Evolutionary conservation across 2,113 vertebrate genomes (phyloP), one percentile per base, ranked within the genome.

Genomic region (Ochotona princeps): DNA sequence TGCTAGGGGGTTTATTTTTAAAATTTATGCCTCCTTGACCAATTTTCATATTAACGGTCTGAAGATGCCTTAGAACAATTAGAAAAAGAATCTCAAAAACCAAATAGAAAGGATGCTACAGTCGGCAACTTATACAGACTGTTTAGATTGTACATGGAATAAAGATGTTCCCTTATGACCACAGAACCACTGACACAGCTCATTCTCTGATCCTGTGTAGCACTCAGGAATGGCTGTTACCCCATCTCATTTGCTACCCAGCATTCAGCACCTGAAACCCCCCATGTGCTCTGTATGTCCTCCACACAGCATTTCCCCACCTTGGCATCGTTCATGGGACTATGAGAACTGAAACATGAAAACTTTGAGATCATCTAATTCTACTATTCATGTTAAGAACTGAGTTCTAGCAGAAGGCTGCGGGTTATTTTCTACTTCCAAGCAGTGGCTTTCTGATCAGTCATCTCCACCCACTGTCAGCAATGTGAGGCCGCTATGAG

Each of bases 121-220:
- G n/a, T 76, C 25, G 87, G 15, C 17, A 78, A 65, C 7, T 86
- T 83, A 79, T 11, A 44, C 21, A 89, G 14, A 35, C 67, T 83
- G 14, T 47, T 35, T 72, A 25, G 47, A 60, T 49, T 47, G 18
- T 92, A 4, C 17, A 76, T 14, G 69, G 47, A 89, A 83, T 57
- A 92, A 83, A 79, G 5, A 79, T 79, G 1, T 95, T 93, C 38
- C 8, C 73, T 88, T 65, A n/a, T 4, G 35, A 49, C 32, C 10
- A 0, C 8, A 49, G 73, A 72, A 66, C 28, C 57, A 44, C 25
- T 30, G 63, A 7, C 78, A 76, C 51, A 35, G 54, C 72, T 14
- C 32, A 95, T 83, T 83, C 66, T 80, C 76, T 61, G 28, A 67
- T 90, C 95, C 82, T 85, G 38, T 60, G 78, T 3, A 90, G 25